phyloP scores from a whole-genome alignment of 2,113 vertebrate genomes.

The Ctenodactylus gundi region DNA sequence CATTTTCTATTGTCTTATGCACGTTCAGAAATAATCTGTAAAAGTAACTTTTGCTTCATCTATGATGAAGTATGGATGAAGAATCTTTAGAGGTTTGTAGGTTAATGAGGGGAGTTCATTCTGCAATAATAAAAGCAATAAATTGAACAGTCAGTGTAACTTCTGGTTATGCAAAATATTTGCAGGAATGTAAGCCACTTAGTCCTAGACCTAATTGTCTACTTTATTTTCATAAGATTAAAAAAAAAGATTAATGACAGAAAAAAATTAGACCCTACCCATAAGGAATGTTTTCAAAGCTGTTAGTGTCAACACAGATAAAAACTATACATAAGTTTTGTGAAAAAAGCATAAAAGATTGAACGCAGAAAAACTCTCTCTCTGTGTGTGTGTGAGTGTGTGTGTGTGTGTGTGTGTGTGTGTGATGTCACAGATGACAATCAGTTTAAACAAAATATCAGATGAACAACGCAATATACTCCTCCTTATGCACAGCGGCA shows the following conservation, averaged over 20 bases:
- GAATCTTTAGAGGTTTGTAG: neutral
- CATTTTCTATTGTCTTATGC: neutral
- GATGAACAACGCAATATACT: neutral
- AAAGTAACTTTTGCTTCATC: neutral
- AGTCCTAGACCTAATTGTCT: constrained; percentile 19
- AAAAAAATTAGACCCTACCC: neutral
- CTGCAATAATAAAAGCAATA: neutral
- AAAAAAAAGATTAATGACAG: constrained; percentile 44
- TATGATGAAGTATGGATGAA: neutral
- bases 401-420: too few relatives aligned
- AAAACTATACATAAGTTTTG: constrained; percentile 35
- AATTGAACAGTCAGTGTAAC: neutral
- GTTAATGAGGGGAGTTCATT: neutral
- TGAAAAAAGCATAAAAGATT: neutral
- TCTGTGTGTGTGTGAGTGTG: neutral
- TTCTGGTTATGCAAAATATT: neutral
- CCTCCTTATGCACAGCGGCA: neutral
- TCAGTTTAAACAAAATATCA: neutral
- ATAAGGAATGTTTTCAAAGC: neutral
- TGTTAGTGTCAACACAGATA: constrained; percentile 46
- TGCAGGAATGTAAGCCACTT: neutral
- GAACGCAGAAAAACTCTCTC: neutral
- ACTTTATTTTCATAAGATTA: constrained; percentile 46
- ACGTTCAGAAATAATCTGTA: neutral
- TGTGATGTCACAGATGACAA: neutral